These are phyloP conservation scores for Brachionus rotundiformis DNA, from an alignment of 1,140 invertebrate species.

Conservation along the genomic window DNA sequence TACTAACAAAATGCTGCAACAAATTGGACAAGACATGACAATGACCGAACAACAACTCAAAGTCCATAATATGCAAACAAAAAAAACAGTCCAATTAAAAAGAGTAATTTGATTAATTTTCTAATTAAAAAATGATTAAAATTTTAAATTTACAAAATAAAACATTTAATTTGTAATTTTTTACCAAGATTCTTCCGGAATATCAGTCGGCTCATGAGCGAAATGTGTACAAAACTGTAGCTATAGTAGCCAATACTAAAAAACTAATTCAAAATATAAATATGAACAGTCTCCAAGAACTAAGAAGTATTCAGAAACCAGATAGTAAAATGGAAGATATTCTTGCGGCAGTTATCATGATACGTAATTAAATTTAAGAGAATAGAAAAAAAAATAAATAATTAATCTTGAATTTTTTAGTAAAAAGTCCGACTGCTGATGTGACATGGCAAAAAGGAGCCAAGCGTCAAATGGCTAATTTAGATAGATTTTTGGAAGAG, in stretches of 20 bases:
- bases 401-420: slow-evolving; percentile 54
- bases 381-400: not conserved
- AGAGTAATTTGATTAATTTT: too few species aligned
- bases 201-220: slow-evolving; percentile 64
- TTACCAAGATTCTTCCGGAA: slow-evolving; percentile 58
- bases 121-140: too few species aligned
- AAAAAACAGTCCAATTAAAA: slow-evolving; percentile 56
- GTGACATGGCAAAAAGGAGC: slow-evolving; percentile 65
- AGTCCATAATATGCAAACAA: slow-evolving; percentile 55
- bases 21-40: slow-evolving; percentile 63
- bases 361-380: slow-evolving; percentile 56
- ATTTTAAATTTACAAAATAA: slow-evolving; percentile 58
- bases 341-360: slow-evolving; percentile 63
- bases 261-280: slow-evolving; percentile 62
- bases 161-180: not conserved
- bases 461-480: slow-evolving; percentile 64
- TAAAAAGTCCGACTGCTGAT: slow-evolving; percentile 63
- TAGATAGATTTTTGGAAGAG: slow-evolving; percentile 64
- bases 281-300: slow-evolving; percentile 58
- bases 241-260: slow-evolving; percentile 63
- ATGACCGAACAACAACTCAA: slow-evolving; percentile 63
- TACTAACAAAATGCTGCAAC: slow-evolving; percentile 60
- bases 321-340: slow-evolving; percentile 62
- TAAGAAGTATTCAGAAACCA: slow-evolving; percentile 62
- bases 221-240: slow-evolving; percentile 63